These are phyloP conservation scores for Eupithecia subumbrata DNA, from an alignment of 2,888 invertebrate genomes.

Conservation along the genomic window DNA sequence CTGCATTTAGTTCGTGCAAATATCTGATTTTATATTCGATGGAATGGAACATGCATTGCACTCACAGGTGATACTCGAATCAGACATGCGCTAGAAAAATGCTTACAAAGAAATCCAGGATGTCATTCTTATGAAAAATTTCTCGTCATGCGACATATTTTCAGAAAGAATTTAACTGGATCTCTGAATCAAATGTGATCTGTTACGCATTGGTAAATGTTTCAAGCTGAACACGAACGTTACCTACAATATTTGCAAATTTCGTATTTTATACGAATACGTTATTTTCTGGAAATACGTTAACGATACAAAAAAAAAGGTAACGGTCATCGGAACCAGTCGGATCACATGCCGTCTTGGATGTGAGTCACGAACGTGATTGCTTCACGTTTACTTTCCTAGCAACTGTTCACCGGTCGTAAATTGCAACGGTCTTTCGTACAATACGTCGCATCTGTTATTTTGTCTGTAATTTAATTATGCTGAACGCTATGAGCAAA, in stretches of 20 bases:
- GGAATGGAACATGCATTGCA: not conserved
- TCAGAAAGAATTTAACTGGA: not conserved
- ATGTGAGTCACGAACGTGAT: slow-evolving; percentile 35
- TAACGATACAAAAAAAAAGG: slow-evolving; percentile 36
- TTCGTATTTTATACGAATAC: not conserved
- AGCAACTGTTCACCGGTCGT: slow-evolving; percentile 9
- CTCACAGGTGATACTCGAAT: not conserved
- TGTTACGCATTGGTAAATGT: too few species aligned
- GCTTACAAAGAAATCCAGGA: not conserved
- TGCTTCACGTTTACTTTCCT: slow-evolving; percentile 29
- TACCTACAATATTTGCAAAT: slow-evolving; percentile 9
- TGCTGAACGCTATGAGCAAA: not conserved
- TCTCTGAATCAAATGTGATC: not conserved
- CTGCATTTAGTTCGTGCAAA: not conserved
- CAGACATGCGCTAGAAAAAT: not conserved
- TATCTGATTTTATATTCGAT: not conserved
- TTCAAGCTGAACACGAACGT: not conserved
- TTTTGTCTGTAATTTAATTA: not conserved
- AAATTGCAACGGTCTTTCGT: slow-evolving; percentile 1
- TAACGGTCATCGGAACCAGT: slow-evolving; percentile 46
- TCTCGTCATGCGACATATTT: not conserved
- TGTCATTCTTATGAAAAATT: not conserved
- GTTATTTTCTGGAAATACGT: slow-evolving; percentile 7
- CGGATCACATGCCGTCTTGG: slow-evolving; percentile 41
- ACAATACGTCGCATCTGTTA: not conserved